Base-by-base conservation (phyloP, 2,797 vertebrate genomes). In the Botia kubotai region DNA sequence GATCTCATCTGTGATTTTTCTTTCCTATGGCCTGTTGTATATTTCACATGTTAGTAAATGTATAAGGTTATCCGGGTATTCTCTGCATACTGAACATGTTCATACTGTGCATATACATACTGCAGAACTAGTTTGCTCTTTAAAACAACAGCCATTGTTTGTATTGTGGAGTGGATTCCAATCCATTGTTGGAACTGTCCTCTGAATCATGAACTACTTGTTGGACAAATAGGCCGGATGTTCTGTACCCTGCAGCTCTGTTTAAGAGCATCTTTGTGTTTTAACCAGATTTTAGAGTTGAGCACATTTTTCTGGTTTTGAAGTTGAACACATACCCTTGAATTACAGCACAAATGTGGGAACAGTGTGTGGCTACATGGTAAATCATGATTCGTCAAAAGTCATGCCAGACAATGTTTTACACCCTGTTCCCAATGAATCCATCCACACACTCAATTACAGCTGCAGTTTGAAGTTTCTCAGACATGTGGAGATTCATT, bases 311-410 rank as follows among this genome's bases (percentile, higher is more conserved):
- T 19, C 46, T 48, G 36, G 63, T 19, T 39, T n/a, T 2, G 8
- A 36, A 66, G 33, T 19, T 66, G 63, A 48, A 77, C 53, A n/a
- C 39, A 55, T 58, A 53, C 6, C 6, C 65, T 58, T 4, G 21
- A 77, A 33, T 69, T 69, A 26, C 58, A 66, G 53, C 39, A 16
- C 53, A 78, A 48, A 70, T 68, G 65, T 69, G 65, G 65, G 52
- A 77, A 17, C 12, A 19, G 23, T 70, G 53, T 77, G 66, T 58
- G 52, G 36, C 62, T 60, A 8, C 11, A 19, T 60, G 36, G 23
- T 46, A 14, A 69, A 77, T 23, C 75, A 60, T 6, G 21, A 19
- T 13, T 16, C 48, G 36, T 69, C 66, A 60, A 26, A 21, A 46
- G 5, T 58, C 10, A 69, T 43, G 67, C 36, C 29, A 48, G 21